Conservation (phyloP, 2,888 invertebrate genomes). For the Standfussiana lucernea region DNA sequence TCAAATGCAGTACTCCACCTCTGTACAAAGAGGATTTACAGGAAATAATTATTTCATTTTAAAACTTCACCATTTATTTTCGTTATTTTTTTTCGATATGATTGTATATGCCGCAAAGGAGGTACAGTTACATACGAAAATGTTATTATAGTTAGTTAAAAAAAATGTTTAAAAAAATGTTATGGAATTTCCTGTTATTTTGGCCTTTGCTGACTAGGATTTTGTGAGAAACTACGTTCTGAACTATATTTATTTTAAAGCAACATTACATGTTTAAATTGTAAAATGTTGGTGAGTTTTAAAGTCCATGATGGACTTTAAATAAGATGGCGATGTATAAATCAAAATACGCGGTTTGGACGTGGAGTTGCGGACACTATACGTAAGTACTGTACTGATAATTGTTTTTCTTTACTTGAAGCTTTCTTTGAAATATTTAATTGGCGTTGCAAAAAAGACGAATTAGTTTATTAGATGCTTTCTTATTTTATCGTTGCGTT, state of each 20-base stretch:
- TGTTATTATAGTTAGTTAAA: background rate
- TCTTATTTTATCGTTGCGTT: too few relatives aligned
- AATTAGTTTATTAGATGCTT: too few relatives aligned
- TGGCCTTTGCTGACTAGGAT: background rate
- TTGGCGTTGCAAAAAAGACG: too few relatives aligned
- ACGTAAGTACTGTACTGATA: too few relatives aligned
- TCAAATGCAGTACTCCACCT: background rate
- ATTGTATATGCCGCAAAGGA: background rate
- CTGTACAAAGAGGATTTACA: background rate
- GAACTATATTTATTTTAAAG: background rate
- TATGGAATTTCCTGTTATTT: background rate
- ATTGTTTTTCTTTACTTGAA: too few relatives aligned
- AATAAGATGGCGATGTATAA: too few relatives aligned
- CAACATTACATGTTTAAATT: background rate
- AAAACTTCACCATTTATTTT: slow-evolving; percentile 3
- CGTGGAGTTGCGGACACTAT: too few relatives aligned
- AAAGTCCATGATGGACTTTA: too few relatives aligned
- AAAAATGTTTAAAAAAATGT: background rate
- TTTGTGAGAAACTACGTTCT: background rate
- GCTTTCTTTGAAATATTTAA: too few relatives aligned
- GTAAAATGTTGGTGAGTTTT: background rate
- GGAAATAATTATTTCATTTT: slow-evolving; percentile 5
- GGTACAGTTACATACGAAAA: background rate
- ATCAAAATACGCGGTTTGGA: too few relatives aligned
- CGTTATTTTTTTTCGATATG: background rate